phyloP scores from a whole-genome alignment of 1,140 invertebrate genomes.

The Druon quercuslanigerum region DNA sequence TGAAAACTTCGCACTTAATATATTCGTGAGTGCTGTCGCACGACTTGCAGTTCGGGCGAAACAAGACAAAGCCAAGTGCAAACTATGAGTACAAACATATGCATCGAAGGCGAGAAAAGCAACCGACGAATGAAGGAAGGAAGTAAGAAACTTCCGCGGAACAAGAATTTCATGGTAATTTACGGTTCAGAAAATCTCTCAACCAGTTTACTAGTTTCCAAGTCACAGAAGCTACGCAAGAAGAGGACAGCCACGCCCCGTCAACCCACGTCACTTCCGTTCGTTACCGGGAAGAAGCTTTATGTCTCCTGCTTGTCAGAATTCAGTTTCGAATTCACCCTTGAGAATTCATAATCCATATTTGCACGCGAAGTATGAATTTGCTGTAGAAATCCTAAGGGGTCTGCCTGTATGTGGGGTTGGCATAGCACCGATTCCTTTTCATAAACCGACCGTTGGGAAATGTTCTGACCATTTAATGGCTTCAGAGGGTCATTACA shows the following conservation, averaged over 20 bases:
- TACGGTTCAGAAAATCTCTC: slow-evolving; percentile 50
- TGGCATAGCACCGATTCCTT: slow-evolving; percentile 6
- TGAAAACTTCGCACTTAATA: slow-evolving; percentile 11
- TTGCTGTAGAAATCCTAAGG: not conserved
- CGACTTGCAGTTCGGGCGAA: slow-evolving; percentile 38
- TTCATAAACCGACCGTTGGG: not conserved
- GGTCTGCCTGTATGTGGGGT: not conserved
- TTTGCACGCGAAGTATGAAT: slow-evolving; percentile 11
- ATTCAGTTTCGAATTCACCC: slow-evolving; percentile 34
- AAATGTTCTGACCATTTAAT: not conserved
- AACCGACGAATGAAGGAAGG: slow-evolving; percentile 10
- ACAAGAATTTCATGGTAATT: slow-evolving; percentile 53
- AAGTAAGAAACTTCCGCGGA: slow-evolving; percentile 41
- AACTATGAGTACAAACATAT: slow-evolving; percentile 31
- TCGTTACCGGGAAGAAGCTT: slow-evolving; percentile 42
- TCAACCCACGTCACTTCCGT: slow-evolving; percentile 36
- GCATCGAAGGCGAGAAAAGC: slow-evolving; percentile 47
- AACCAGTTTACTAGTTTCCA: slow-evolving; percentile 33
- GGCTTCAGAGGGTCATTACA: not conserved
- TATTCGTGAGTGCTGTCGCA: slow-evolving; percentile 36
- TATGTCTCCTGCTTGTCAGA: slow-evolving; percentile 36
- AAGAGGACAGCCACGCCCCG: slow-evolving; percentile 33
- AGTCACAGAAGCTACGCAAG: slow-evolving; percentile 32
- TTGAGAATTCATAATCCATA: slow-evolving; percentile 14
- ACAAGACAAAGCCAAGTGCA: slow-evolving; percentile 49